Conservation (phyloP, 1,140 invertebrate genomes). For the Aphis gossypii region DNA sequence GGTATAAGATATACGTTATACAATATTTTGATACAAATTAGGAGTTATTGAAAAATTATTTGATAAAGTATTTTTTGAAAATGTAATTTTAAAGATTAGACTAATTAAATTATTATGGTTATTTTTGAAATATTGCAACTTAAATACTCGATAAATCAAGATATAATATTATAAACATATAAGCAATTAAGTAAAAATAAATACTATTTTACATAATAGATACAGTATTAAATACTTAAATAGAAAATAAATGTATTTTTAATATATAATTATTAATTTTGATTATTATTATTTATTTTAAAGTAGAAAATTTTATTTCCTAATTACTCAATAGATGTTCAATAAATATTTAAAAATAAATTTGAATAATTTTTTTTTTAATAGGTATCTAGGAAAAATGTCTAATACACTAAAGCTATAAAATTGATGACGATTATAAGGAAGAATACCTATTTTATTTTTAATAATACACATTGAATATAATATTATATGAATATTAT, state of each 20-base stretch:
- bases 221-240: not conserved
- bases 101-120: not conserved
- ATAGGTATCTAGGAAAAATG: not conserved
- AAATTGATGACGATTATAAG: not conserved
- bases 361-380: not conserved
- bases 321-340: not conserved
- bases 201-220: not conserved
- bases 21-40: not conserved
- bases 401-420: not conserved
- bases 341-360: not conserved
- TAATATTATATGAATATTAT: not conserved
- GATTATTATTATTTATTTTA: not conserved
- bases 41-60: not conserved
- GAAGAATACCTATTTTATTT: not conserved
- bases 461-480: not conserved
- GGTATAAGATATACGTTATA: not conserved
- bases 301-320: not conserved
- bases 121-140: too few species aligned
- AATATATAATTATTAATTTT: not conserved
- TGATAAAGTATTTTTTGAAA: not conserved
- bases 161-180: too few species aligned
- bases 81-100: not conserved
- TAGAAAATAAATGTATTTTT: not conserved
- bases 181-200: not conserved
- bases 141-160: too few species aligned